Evolutionary conservation across 2,888 invertebrate species (phyloP).

Genomic region (Acanthoscelides obtectus): DNA sequence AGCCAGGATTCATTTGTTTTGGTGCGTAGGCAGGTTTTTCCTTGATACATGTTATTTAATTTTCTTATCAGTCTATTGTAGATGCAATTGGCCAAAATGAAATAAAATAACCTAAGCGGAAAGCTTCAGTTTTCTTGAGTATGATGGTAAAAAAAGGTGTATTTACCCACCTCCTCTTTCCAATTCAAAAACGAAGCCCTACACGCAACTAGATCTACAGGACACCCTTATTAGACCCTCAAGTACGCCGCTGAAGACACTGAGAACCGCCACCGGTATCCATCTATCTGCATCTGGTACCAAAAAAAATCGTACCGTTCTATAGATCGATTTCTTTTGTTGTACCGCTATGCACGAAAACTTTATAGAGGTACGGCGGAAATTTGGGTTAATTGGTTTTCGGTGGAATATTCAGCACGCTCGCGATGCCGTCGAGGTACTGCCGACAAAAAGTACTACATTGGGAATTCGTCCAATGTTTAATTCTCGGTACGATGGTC

Average conservation of each 20-base stretch:
- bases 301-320: background rate
- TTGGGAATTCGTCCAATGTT: background rate
- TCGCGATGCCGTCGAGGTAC: background rate
- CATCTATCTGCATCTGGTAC: background rate
- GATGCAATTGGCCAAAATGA: too few relatives aligned
- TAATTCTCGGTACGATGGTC: background rate
- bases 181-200: too few relatives aligned
- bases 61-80: too few relatives aligned
- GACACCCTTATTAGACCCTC: background rate
- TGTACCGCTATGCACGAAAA: background rate
- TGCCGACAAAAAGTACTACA: background rate
- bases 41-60: too few relatives aligned
- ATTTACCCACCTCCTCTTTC: too few relatives aligned
- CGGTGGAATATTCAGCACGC: background rate
- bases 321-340: background rate
- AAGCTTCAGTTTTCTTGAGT: too few relatives aligned
- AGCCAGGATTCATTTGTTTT: too few relatives aligned
- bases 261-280: background rate
- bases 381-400: background rate
- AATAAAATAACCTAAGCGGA: too few relatives aligned
- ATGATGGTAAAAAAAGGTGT: too few relatives aligned
- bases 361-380: background rate
- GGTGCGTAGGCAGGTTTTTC: too few relatives aligned
- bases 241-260: background rate
- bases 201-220: too few relatives aligned